phyloP scores from a whole-genome alignment of 1,140 invertebrate species.

The Macrostomum lignano region DNA sequence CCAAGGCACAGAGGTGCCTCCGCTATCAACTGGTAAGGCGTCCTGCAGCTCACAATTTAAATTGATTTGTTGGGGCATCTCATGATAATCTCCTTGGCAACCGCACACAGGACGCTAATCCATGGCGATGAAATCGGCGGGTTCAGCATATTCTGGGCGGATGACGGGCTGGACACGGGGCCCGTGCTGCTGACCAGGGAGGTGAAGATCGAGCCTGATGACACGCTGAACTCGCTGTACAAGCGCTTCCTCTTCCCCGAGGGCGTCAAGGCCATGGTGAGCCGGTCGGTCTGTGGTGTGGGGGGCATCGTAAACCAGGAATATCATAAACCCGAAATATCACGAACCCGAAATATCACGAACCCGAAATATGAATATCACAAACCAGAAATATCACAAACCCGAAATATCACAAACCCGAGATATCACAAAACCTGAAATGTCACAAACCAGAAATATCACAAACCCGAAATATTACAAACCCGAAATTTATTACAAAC shows the following conservation, averaged over 20 bases:
- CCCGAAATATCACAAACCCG: too few species aligned
- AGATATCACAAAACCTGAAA: too few species aligned
- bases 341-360: too few species aligned
- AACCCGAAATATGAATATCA: too few species aligned
- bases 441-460: too few species aligned
- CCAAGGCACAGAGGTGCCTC: conserved; percentile 63
- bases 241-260: conserved; percentile 50
- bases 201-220: conserved; percentile 48
- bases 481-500: too few species aligned
- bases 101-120: conserved; percentile 49
- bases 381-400: too few species aligned
- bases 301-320: too few species aligned
- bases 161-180: conserved; percentile 78
- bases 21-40: conserved; percentile 56
- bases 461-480: too few species aligned
- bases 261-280: conserved; percentile 38
- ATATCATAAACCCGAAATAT: too few species aligned
- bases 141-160: conserved; percentile 75
- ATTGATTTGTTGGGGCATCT: conserved; percentile 2
- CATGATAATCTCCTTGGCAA: conserved; percentile 2
- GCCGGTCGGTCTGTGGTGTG: conserved; percentile 4
- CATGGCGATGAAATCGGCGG: conserved; percentile 62
- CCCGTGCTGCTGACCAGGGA: conserved; percentile 57
- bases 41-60: neutral
- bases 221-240: conserved; percentile 68